phyloP scores from a whole-genome alignment of 2,888 invertebrate species.

The Sthenelais limicola region DNA sequence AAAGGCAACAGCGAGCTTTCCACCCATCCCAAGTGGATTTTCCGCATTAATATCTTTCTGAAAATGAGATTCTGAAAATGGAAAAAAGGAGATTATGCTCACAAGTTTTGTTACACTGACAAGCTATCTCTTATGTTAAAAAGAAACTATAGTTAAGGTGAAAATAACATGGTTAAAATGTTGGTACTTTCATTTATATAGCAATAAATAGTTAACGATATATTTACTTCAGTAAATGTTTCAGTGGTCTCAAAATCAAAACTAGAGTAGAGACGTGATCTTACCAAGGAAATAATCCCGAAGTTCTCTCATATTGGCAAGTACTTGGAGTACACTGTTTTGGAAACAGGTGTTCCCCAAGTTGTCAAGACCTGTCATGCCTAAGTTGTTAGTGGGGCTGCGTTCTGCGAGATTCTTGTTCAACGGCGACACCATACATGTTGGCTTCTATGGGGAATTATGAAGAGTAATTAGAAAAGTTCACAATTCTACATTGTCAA shows the following conservation, averaged over 20 bases:
- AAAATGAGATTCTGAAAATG: conserved; percentile 54
- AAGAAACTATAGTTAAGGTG: too few relatives aligned
- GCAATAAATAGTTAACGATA: too few relatives aligned
- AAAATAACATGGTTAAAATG: too few relatives aligned
- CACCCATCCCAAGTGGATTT: conserved; percentile 74
- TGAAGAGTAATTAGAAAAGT: background rate
- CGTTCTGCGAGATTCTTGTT: conserved; percentile 54
- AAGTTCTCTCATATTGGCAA: conserved; percentile 74
- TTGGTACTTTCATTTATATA: too few relatives aligned
- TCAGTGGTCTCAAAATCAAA: background rate
- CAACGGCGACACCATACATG: conserved; percentile 69
- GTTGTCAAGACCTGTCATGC: conserved; percentile 74
- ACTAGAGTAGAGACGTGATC: too few relatives aligned
- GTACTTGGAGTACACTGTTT: conserved; percentile 75
- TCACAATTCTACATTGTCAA: background rate
- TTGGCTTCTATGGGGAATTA: conserved; percentile 70
- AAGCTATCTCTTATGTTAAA: too few relatives aligned
- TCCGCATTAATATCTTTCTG: conserved; percentile 73
- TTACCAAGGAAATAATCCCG: conserved; percentile 74
- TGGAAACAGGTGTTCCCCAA: conserved; percentile 76
- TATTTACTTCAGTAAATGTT: conserved; percentile 10
- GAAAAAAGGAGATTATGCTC: background rate
- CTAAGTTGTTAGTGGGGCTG: conserved; percentile 57
- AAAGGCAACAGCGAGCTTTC: conserved; percentile 74
- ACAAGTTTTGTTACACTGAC: too few relatives aligned